A percentile compares a stretch with the other conserved stretches of the same genome.
These are phyloP conservation scores for Blastobasis adustella DNA, from an alignment of 2,888 invertebrate species.

Conservation along the genomic window DNA sequence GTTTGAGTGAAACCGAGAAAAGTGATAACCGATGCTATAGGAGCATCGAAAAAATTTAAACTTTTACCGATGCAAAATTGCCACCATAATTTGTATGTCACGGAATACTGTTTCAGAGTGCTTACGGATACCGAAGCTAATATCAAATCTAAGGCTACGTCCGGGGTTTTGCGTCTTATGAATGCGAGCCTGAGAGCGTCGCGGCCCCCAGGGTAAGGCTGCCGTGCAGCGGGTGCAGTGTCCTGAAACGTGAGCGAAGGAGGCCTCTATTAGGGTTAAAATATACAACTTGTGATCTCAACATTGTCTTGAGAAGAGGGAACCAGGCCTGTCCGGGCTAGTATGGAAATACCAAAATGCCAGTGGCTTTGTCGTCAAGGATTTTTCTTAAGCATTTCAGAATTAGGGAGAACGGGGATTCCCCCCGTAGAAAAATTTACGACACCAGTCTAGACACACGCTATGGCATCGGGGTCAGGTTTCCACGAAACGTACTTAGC, in stretches of 20 bases:
- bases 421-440: no score
- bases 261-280: neutral
- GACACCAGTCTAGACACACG: no score
- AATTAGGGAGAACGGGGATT: constrained; percentile 11
- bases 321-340: constrained; percentile 13
- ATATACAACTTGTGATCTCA: neutral
- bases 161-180: constrained; percentile 2
- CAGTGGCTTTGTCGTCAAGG: neutral
- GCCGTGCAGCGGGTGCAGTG: constrained; percentile 1
- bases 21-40: constrained; percentile 1
- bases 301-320: constrained; percentile 3
- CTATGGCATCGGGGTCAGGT: constrained; percentile 11
- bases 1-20: no score
- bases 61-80: constrained; percentile 6
- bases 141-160: constrained; percentile 8
- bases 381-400: constrained; percentile 12
- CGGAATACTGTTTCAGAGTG: constrained; percentile 12
- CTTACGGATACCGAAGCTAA: constrained; percentile 9
- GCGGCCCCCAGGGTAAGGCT: constrained; percentile 13
- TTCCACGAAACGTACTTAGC: constrained; percentile 7
- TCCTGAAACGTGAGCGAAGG: constrained; percentile 5
- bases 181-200: constrained; percentile 13
- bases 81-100: constrained; percentile 14
- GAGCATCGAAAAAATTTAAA: neutral
- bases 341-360: constrained; percentile 5